A percentile compares a stretch with the other conserved stretches of the same genome.
Conservation (phyloP, 2,888 invertebrate genomes). For the Lochmaea capreae region DNA sequence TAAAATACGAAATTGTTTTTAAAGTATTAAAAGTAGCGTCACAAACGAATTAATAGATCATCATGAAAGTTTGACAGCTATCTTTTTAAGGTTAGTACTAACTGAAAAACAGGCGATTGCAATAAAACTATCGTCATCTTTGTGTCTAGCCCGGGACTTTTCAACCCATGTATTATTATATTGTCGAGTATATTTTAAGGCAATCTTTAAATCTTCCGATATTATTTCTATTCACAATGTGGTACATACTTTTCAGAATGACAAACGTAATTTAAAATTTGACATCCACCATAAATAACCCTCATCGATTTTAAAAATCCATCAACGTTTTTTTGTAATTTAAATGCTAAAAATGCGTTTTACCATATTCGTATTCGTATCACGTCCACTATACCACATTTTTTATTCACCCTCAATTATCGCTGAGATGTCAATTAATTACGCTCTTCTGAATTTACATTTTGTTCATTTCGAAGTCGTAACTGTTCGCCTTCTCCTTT, state of each 20-base stretch:
- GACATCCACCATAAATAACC: not conserved
- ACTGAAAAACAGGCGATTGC: too few species aligned
- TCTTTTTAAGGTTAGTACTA: too few species aligned
- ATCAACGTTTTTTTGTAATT: not conserved
- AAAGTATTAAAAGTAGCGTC: too few species aligned
- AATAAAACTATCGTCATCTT: too few species aligned
- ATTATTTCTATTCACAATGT: not conserved
- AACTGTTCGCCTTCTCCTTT: slow-evolving; percentile 15
- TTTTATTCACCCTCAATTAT: slow-evolving; percentile 36
- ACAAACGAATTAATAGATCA: too few species aligned
- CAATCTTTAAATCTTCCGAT: not conserved
- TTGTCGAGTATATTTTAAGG: too few species aligned
- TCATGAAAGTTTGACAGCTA: too few species aligned
- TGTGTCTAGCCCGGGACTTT: too few species aligned
- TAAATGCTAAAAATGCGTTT: slow-evolving; percentile 14
- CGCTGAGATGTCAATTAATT: slow-evolving; percentile 34
- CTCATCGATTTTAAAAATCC: not conserved
- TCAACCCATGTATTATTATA: too few species aligned
- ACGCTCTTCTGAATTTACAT: slow-evolving; percentile 29
- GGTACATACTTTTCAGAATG: not conserved
- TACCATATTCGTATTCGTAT: slow-evolving; percentile 17
- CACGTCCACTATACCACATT: slow-evolving; percentile 30
- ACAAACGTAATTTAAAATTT: not conserved
- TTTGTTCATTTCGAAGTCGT: slow-evolving; percentile 27
- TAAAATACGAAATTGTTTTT: too few species aligned